Percentiles rank a stretch among this genome's conserved stretches.
Conservation (phyloP, 2,113 vertebrate genomes). For the Pipra filicauda region DNA sequence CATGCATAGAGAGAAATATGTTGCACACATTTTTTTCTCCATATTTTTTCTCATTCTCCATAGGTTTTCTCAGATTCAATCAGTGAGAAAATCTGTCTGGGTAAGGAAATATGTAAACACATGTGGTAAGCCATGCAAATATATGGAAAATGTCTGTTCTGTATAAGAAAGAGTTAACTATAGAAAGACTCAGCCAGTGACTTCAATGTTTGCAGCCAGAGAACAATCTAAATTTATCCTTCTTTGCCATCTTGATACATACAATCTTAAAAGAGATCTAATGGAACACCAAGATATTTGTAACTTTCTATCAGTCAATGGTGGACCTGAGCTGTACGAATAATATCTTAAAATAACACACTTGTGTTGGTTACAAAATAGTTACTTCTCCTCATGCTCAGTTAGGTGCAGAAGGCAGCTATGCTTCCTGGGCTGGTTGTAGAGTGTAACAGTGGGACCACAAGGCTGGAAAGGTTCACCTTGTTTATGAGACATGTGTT, state of each 20-base stretch:
- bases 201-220: background rate
- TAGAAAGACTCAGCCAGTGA: background rate
- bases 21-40: background rate
- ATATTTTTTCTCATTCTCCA: background rate
- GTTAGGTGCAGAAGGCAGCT: background rate
- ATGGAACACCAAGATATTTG: background rate
- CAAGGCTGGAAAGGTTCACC: background rate
- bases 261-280: background rate
- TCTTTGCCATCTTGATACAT: background rate
- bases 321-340: background rate
- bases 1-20: background rate
- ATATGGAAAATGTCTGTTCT: background rate
- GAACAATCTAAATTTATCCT: background rate
- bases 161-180: background rate
- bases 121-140: background rate
- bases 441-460: background rate
- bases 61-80: background rate
- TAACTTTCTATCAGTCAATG: background rate
- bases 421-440: background rate
- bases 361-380: background rate
- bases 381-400: background rate
- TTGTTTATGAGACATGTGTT: background rate
- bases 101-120: background rate
- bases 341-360: background rate
- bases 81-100: background rate